Percentiles rank a stretch among this genome's conserved stretches.
These are phyloP conservation scores for Eumacrocentrus americanus DNA, from an alignment of 2,888 invertebrate species.

Conservation along the genomic window DNA sequence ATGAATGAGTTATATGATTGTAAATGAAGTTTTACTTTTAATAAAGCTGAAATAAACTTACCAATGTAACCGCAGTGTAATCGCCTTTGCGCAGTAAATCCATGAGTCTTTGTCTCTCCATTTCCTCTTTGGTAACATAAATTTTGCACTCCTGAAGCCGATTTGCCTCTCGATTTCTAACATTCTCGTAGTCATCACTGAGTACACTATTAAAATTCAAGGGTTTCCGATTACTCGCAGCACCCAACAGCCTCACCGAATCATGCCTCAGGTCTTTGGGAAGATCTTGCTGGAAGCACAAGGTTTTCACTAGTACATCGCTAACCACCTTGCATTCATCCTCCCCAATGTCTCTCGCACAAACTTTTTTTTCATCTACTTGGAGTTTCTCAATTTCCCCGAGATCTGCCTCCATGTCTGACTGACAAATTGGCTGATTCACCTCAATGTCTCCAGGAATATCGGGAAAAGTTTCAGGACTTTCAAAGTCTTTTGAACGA, in stretches of 20 bases:
- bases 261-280: conserved; percentile 35
- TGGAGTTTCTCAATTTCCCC: not conserved
- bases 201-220: conserved; percentile 49
- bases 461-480: not conserved
- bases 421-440: not conserved
- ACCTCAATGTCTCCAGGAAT: not conserved
- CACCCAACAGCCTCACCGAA: conserved; percentile 10
- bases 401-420: not conserved
- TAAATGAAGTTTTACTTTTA: not conserved
- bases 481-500: conserved; percentile 1
- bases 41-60: conserved; percentile 39
- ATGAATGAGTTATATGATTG: too few species aligned
- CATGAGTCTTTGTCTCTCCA: conserved; percentile 51
- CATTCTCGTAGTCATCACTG: conserved; percentile 49
- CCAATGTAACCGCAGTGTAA: conserved; percentile 48
- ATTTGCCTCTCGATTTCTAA: conserved; percentile 36
- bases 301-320: conserved; percentile 50
- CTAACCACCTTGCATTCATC: conserved; percentile 35
- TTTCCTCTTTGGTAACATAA: conserved; percentile 51
- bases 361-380: not conserved
- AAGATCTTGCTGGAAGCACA: conserved; percentile 50
- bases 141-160: conserved; percentile 43
- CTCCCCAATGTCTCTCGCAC: not conserved
- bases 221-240: conserved; percentile 34
- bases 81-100: conserved; percentile 48